phyloP scores from a whole-genome alignment of 2,888 invertebrate species.

The Epistrophe eligans region DNA sequence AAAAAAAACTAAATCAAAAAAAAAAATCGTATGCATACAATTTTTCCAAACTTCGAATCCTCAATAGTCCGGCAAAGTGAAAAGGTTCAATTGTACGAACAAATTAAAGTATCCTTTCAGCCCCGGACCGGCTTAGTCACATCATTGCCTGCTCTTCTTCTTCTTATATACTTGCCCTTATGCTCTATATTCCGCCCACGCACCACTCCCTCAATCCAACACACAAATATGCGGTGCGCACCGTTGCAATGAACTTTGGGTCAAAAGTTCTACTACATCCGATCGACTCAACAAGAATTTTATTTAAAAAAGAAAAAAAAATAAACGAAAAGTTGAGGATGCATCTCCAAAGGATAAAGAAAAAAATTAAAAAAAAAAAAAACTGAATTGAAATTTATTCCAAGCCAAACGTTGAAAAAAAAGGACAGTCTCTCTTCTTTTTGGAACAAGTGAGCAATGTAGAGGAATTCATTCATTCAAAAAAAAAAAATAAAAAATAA shows the following conservation, averaged over 20 bases:
- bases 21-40: slow-evolving; percentile 38
- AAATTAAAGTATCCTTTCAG: slow-evolving; percentile 75
- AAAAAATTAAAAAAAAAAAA: slow-evolving; percentile 26
- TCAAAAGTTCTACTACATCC: slow-evolving; percentile 64
- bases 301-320: slow-evolving; percentile 11
- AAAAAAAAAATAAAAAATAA: slow-evolving; percentile 17
- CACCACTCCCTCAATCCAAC: slow-evolving; percentile 18
- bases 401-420: slow-evolving; percentile 40
- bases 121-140: slow-evolving; percentile 38
- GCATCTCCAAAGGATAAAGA: slow-evolving; percentile 42
- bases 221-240: slow-evolving; percentile 69
- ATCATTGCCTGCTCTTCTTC: slow-evolving; percentile 30
- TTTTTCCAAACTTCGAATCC: slow-evolving; percentile 70
- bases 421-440: slow-evolving; percentile 45
- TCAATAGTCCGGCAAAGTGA: slow-evolving; percentile 69
- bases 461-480: slow-evolving; percentile 15
- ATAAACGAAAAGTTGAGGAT: slow-evolving; percentile 55
- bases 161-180: not conserved
- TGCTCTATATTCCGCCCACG: not conserved
- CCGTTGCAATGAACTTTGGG: slow-evolving; percentile 71
- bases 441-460: slow-evolving; percentile 44
- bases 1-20: not conserved
- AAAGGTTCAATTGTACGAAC: slow-evolving; percentile 74
- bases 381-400: slow-evolving; percentile 64
- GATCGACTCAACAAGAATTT: slow-evolving; percentile 36